Evolutionary conservation across 2,888 invertebrate genomes (phyloP).

Genomic region (Chirona hameri): DNA sequence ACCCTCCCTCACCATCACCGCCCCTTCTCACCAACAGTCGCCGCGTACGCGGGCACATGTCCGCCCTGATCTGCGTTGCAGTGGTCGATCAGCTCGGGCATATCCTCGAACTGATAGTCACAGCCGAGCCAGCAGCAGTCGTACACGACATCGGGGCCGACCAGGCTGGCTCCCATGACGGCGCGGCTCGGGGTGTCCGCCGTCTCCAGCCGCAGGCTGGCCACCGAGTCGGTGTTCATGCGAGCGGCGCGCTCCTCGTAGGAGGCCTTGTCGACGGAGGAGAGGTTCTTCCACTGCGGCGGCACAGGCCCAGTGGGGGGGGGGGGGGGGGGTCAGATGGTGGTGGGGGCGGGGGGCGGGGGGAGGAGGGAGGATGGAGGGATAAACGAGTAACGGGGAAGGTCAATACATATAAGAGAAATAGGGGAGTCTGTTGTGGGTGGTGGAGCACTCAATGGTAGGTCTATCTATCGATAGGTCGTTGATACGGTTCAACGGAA

Average conservation of each 20-base stretch:
- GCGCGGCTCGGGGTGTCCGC: slow-evolving; percentile 47
- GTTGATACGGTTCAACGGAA: too few species aligned
- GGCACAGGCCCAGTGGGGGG: neutral
- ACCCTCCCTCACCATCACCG: too few species aligned
- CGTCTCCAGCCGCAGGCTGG: slow-evolving; percentile 1
- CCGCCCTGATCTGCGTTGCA: slow-evolving; percentile 66
- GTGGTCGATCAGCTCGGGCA: slow-evolving; percentile 82
- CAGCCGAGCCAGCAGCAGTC: slow-evolving; percentile 90
- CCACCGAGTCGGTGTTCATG: slow-evolving; percentile 76
- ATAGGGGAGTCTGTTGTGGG: too few species aligned
- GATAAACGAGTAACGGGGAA: too few species aligned
- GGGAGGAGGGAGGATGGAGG: too few species aligned
- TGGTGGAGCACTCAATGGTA: too few species aligned
- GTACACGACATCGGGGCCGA: slow-evolving; percentile 56
- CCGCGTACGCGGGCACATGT: slow-evolving; percentile 50
- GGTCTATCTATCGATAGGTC: too few species aligned
- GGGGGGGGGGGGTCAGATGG: neutral
- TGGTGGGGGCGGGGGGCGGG: too few species aligned
- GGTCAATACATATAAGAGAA: too few species aligned
- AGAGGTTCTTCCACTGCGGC: slow-evolving; percentile 87
- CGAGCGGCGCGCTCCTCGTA: slow-evolving; percentile 91
- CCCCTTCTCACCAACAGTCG: slow-evolving; percentile 28
- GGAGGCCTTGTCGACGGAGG: slow-evolving; percentile 78
- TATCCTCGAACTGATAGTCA: slow-evolving; percentile 88
- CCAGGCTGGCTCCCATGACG: slow-evolving; percentile 48